These are phyloP conservation scores for Geotria australis DNA, from an alignment of 2,797 vertebrate species.

Conservation along the genomic window DNA sequence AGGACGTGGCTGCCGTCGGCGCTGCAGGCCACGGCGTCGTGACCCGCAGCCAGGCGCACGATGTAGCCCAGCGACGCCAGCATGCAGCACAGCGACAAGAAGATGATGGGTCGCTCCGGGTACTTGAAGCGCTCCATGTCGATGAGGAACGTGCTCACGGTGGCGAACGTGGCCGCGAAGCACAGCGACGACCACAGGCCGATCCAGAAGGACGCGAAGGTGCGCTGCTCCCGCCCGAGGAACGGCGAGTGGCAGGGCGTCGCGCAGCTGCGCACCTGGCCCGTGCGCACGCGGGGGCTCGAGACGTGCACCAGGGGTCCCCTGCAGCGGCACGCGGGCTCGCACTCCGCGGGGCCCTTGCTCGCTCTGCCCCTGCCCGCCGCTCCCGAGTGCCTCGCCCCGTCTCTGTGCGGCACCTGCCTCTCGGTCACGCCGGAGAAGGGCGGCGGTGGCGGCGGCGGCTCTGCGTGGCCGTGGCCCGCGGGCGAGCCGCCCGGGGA, in stretches of 20 bases:
- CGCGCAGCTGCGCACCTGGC: conserved; percentile 58
- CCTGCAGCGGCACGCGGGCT: conserved; percentile 51
- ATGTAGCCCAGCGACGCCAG: conserved; percentile 73
- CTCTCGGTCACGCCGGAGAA: too few species aligned
- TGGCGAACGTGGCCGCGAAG: conserved; percentile 74
- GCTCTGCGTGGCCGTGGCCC: conserved; percentile 1
- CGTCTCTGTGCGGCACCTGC: conserved; percentile 7
- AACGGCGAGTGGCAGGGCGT: conserved; percentile 83
- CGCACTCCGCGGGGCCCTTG: conserved; percentile 15
- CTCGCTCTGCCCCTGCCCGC: too few species aligned
- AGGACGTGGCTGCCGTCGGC: conserved; percentile 44
- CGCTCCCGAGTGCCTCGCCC: too few species aligned
- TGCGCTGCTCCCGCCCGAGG: conserved; percentile 60
- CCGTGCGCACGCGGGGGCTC: conserved; percentile 61
- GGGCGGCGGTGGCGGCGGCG: conserved; percentile 4
- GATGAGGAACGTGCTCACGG: conserved; percentile 75
- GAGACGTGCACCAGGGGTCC: conserved; percentile 60
- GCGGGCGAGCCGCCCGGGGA: conserved; percentile 1
- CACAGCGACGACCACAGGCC: conserved; percentile 77
- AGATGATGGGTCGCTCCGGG: conserved; percentile 72
- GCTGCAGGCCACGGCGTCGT: conserved; percentile 66
- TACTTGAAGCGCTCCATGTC: conserved; percentile 95
- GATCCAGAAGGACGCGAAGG: conserved; percentile 81
- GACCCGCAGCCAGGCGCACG: conserved; percentile 50
- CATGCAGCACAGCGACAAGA: conserved; percentile 73